A percentile compares a stretch with the other conserved stretches of the same genome.
phyloP scores from a whole-genome alignment of 2,888 invertebrate genomes.

The Tachystola acroxantha region DNA sequence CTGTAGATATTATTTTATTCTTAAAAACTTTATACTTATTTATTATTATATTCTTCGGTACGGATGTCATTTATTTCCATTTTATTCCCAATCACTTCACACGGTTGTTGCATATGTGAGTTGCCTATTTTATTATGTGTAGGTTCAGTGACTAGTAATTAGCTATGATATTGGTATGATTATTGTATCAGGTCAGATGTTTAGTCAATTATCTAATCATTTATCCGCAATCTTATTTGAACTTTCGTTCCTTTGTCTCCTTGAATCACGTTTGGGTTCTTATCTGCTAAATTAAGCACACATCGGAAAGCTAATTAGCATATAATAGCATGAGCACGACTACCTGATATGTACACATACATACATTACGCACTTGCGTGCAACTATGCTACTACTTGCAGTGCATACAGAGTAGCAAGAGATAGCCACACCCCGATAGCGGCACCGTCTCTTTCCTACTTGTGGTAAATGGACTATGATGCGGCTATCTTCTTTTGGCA shows the following conservation, averaged over 20 bases:
- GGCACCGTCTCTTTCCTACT: constrained; percentile 45
- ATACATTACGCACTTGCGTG: constrained; percentile 41
- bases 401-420: constrained; percentile 56
- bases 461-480: constrained; percentile 16
- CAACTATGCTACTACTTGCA: constrained; percentile 40
- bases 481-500: constrained; percentile 28
- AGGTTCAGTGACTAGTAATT: too few relatives aligned
- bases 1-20: too few relatives aligned
- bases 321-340: constrained; percentile 53
- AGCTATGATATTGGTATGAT: too few relatives aligned
- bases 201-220: too few relatives aligned
- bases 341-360: constrained; percentile 29
- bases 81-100: too few relatives aligned
- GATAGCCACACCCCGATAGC: constrained; percentile 67
- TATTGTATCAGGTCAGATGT: too few relatives aligned
- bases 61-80: too few relatives aligned
- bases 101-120: too few relatives aligned
- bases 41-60: too few relatives aligned
- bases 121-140: too few relatives aligned
- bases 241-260: constrained; percentile 22
- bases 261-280: constrained; percentile 23
- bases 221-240: too few relatives aligned
- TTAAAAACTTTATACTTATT: too few relatives aligned
- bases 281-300: constrained; percentile 38
- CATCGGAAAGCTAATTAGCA: constrained; percentile 56